Percentiles rank a stretch among this genome's conserved stretches.
These are phyloP conservation scores for Nomada fabriciana DNA, from an alignment of 2,888 invertebrate genomes.

Conservation along the genomic window DNA sequence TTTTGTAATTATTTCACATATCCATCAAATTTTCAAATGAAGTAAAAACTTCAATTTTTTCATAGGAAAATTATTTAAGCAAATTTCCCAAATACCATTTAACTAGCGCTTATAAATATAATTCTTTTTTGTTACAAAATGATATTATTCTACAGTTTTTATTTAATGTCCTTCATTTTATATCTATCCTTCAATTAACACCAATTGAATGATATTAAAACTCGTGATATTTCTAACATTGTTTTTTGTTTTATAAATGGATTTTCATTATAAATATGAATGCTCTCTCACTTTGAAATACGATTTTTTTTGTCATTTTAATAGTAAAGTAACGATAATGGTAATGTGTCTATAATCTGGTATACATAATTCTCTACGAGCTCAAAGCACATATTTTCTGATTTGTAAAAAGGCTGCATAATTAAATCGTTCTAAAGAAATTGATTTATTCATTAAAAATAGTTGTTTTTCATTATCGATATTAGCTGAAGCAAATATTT, in stretches of 20 bases:
- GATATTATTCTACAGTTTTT: background rate
- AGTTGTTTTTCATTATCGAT: background rate
- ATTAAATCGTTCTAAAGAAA: background rate
- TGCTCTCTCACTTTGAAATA: no score
- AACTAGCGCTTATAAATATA: constrained; percentile 16
- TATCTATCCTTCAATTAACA: background rate
- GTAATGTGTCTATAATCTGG: no score
- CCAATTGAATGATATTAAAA: background rate
- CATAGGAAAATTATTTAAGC: background rate
- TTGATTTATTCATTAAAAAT: background rate
- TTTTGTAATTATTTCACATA: constrained; percentile 14
- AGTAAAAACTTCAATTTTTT: background rate
- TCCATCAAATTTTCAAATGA: background rate
- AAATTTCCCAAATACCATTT: background rate
- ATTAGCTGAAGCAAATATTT: background rate
- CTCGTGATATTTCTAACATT: background rate
- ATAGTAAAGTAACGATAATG: no score
- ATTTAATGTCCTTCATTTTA: constrained; percentile 1
- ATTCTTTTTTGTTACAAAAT: constrained; percentile 2
- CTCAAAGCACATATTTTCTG: no score
- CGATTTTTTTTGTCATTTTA: no score
- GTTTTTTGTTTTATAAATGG: background rate
- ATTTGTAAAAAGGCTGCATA: no score
- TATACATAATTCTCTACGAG: no score
- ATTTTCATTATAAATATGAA: constrained; percentile 1